Conservation (phyloP, 1,140 invertebrate species). For the Nasonia vitripennis region DNA sequence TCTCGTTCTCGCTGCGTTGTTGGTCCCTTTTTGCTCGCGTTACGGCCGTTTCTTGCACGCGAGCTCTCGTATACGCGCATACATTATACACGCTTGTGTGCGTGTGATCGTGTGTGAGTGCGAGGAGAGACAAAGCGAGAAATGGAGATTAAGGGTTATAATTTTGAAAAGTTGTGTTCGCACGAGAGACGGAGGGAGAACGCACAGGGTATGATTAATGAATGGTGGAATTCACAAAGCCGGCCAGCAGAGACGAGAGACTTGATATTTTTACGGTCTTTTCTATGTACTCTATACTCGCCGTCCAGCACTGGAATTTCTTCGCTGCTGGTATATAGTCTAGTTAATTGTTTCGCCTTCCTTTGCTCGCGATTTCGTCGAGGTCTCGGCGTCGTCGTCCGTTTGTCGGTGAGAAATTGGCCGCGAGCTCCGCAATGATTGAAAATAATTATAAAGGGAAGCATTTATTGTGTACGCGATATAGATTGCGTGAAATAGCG, state of each 20-base stretch:
- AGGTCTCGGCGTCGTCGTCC: background rate
- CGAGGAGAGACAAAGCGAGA: slow-evolving; percentile 33
- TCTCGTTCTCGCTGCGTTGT: background rate
- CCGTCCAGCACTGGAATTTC: background rate
- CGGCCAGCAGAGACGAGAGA: background rate
- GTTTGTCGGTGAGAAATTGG: background rate
- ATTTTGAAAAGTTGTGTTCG: slow-evolving; percentile 30
- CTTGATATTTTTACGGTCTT: slow-evolving; percentile 28
- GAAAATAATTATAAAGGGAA: slow-evolving; percentile 12
- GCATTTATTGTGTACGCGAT: too few species aligned
- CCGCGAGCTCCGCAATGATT: slow-evolving; percentile 9
- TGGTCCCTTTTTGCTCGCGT: background rate
- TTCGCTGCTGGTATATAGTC: background rate
- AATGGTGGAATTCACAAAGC: slow-evolving; percentile 12
- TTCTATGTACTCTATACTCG: background rate
- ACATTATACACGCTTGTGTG: background rate
- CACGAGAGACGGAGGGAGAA: background rate
- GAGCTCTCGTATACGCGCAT: background rate
- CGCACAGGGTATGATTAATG: slow-evolving; percentile 35
- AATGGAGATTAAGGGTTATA: slow-evolving; percentile 41
- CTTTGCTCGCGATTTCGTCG: background rate
- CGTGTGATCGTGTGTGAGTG: too few species aligned
- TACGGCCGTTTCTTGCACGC: slow-evolving; percentile 12
- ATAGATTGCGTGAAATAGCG: too few species aligned
- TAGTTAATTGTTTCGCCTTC: slow-evolving; percentile 20